Evolutionary conservation across 2,888 invertebrate genomes (phyloP), one percentile per base, ranked within the genome.

Genomic region (Cryptus viduatorius): DNA sequence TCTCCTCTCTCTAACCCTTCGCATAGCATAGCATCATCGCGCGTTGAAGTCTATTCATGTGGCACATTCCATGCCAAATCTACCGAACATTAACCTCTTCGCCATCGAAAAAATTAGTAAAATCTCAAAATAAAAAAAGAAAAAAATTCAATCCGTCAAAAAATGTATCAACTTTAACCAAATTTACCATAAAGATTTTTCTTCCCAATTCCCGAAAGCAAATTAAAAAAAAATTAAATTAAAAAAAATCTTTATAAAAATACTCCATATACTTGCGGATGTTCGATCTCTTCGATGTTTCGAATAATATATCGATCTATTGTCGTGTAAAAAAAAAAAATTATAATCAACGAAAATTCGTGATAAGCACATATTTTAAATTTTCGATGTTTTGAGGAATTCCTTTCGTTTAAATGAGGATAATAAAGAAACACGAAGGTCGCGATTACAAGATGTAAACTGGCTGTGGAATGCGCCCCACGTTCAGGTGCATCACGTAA

Each of bases 1-100:
- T 37, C 1, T 5, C 37, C 90, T 90, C 89, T 87, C 87, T 88
- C 87, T 86, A 37, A 37, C 42, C 59, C 16, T 42, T 10, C 12
- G 78, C 78, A 19, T 53, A 16, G 37, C 71, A 8, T 31, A 59
- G 61, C 24, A 12, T 76, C 65, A 48, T 56, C 76, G 29, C n/a
- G 42, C 31, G 24, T 14, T 61, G 12, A 61, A 31, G 5, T 4
- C 29, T n/a, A 5, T 31, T 24, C 14, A 61, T 61, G 31, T 61
- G 31, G 31, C 0, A n/a, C 24, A 31, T 31, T 61, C 61, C 61
- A 29, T 61, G 61, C 31, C 29, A 12, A 61, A 29, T 61, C 29
- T 14, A 31, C 1, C 29, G 4, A 5, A 5, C 2, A 7, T 12
- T 24, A 3, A 61, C 14, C 31, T 0, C 59, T n/a, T n/a, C n/a